A percentile compares a stretch with the other conserved stretches of the same genome.
Conservation (phyloP, 2,113 vertebrate species). For the Naja naja region DNA sequence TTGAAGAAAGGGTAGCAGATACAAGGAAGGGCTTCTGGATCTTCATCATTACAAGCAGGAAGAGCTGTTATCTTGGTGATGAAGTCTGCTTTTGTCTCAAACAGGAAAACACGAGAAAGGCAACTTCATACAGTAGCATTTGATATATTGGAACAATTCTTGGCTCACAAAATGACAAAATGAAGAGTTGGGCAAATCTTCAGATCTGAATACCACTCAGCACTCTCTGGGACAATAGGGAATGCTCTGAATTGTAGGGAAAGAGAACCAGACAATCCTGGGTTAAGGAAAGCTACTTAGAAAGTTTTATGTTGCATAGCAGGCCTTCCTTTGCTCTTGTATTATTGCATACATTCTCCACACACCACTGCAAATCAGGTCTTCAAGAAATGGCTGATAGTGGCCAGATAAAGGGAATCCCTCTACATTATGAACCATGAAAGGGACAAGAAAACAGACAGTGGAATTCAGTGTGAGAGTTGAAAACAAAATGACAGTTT, state of each 20-base stretch:
- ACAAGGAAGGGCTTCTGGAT: no score
- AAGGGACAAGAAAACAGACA: not conserved
- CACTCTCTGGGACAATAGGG: not conserved
- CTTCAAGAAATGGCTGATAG: not conserved
- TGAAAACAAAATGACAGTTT: not conserved
- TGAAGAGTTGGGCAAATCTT: not conserved
- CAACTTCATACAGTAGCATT: not conserved
- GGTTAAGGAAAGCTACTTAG: not conserved
- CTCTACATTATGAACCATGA: not conserved
- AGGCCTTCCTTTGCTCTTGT: not conserved
- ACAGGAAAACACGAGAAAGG: not conserved
- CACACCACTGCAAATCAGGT: not conserved
- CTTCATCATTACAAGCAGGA: not conserved
- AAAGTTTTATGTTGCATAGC: not conserved
- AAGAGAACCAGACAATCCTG: not conserved
- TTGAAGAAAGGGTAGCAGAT: not conserved
- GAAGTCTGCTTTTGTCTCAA: not conserved
- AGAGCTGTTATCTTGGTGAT: not conserved
- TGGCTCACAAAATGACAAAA: not conserved
- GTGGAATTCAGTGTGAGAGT: not conserved
- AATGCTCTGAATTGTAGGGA: not conserved
- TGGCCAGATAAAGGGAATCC: not conserved
- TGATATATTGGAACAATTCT: not conserved
- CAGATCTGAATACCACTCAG: not conserved
- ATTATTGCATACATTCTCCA: not conserved